A percentile compares a stretch with the other conserved stretches of the same genome.
phyloP scores from a whole-genome alignment of 2,797 vertebrate genomes.

The Microchirus variegatus region DNA sequence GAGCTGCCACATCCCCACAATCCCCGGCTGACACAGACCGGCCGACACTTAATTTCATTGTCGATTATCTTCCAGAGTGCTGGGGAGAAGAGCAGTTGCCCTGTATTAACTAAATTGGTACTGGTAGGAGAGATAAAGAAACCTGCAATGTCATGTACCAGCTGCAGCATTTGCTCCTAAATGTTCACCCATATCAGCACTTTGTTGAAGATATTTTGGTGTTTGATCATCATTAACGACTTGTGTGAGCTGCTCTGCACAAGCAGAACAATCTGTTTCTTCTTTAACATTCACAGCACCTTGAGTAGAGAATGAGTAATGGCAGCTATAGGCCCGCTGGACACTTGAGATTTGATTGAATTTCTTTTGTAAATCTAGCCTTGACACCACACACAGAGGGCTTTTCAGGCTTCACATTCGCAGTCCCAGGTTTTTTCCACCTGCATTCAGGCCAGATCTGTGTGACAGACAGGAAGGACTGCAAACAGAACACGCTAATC shows the following conservation, averaged over 20 bases:
- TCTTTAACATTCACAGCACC: slow-evolving; percentile 25
- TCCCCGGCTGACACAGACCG: slow-evolving; percentile 33
- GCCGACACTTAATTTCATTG: slow-evolving; percentile 55
- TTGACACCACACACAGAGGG: slow-evolving; percentile 2
- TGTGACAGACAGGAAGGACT: no score
- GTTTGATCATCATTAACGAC: slow-evolving; percentile 27
- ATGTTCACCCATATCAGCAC: background rate
- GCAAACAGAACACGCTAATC: no score
- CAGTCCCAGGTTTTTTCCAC: no score
- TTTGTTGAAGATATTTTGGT: slow-evolving; percentile 8
- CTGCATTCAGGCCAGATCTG: no score
- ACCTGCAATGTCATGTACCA: background rate
- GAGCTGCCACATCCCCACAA: slow-evolving; percentile 39
- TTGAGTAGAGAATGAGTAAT: slow-evolving; percentile 53
- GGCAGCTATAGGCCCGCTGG: slow-evolving; percentile 55
- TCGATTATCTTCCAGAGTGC: slow-evolving; percentile 42
- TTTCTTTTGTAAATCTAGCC: slow-evolving; percentile 41
- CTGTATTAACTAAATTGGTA: slow-evolving; percentile 53
- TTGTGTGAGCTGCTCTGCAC: slow-evolving; percentile 14
- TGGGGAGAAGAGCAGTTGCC: slow-evolving; percentile 17
- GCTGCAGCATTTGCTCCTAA: slow-evolving; percentile 30
- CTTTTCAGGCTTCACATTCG: no score
- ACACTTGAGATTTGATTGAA: slow-evolving; percentile 57
- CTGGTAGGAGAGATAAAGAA: slow-evolving; percentile 26
- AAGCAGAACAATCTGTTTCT: slow-evolving; percentile 14